Evolutionary conservation across 2,113 vertebrate species (phyloP).

Genomic region (Takifugu bimaculatus): DNA sequence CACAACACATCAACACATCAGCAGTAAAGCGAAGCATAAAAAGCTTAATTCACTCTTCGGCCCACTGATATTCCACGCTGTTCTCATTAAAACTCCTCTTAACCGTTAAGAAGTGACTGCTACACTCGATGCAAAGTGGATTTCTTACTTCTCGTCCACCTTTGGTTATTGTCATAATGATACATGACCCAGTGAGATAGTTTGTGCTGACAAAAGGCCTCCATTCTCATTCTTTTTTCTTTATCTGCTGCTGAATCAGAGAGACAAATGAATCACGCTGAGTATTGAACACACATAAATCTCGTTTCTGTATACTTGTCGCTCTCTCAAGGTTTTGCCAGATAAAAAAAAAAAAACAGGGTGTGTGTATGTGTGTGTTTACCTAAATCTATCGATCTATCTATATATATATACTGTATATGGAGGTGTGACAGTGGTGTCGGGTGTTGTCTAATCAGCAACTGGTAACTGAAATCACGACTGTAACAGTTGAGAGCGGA

Average conservation of each 20-base stretch:
- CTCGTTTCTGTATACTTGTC: constrained; percentile 69
- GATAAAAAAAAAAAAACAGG: constrained; percentile 40
- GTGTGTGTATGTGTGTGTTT: no score
- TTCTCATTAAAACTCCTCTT: constrained; percentile 55
- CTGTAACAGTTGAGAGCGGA: no score
- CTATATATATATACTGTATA: no score
- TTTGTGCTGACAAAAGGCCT: constrained; percentile 74
- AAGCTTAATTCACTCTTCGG: no score
- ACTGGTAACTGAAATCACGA: no score
- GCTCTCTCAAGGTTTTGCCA: constrained; percentile 53
- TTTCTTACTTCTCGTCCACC: constrained; percentile 46
- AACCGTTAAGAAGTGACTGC: constrained; percentile 32
- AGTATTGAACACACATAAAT: constrained; percentile 75
- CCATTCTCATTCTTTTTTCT: constrained; percentile 60
- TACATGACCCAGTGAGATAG: constrained; percentile 68
- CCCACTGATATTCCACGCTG: background rate
- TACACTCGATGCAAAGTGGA: constrained; percentile 34
- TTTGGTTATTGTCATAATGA: constrained; percentile 75
- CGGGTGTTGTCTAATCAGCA: no score
- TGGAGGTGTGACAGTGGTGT: no score
- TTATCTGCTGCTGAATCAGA: constrained; percentile 75
- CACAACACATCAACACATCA: no score
- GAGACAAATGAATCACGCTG: constrained; percentile 66
- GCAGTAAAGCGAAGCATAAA: no score
- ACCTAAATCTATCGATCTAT: no score